These are phyloP conservation scores for Gobio gobio DNA, from an alignment of 2,113 vertebrate species.

Conservation along the genomic window DNA sequence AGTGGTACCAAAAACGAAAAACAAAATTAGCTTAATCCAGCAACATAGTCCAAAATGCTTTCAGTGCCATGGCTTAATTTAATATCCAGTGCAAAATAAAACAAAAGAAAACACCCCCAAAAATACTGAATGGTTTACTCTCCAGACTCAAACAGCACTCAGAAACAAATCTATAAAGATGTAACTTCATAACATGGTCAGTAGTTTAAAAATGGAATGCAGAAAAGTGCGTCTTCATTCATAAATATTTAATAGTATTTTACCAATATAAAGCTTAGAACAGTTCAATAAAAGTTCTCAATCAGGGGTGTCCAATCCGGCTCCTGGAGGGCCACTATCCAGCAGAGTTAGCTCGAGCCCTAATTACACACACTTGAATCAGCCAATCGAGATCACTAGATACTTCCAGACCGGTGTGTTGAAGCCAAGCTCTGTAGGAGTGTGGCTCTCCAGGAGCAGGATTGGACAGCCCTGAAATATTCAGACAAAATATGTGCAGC, in stretches of 20 bases:
- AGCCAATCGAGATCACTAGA: too few species aligned
- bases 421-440: too few species aligned
- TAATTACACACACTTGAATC: too few species aligned
- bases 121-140: constrained; percentile 12
- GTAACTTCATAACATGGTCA: not conserved
- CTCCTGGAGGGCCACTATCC: too few species aligned
- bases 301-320: too few species aligned
- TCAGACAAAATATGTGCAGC: not conserved
- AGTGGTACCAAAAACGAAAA: constrained; percentile 26
- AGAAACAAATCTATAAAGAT: not conserved
- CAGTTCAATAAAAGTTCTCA: not conserved
- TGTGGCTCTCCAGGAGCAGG: too few species aligned
- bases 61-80: constrained; percentile 33
- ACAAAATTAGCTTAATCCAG: constrained; percentile 29
- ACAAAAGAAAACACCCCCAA: constrained; percentile 12
- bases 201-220: constrained; percentile 31
- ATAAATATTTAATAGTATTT: constrained; percentile 29
- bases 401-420: too few species aligned
- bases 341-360: too few species aligned
- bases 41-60: constrained; percentile 5
- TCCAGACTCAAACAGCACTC: not conserved
- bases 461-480: not conserved
- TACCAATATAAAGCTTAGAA: not conserved
- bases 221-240: constrained; percentile 31
- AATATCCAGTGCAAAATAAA: constrained; percentile 22